These are phyloP conservation scores for Mesaphorura yosii DNA, from an alignment of 1,140 invertebrate genomes.

Conservation along the genomic window DNA sequence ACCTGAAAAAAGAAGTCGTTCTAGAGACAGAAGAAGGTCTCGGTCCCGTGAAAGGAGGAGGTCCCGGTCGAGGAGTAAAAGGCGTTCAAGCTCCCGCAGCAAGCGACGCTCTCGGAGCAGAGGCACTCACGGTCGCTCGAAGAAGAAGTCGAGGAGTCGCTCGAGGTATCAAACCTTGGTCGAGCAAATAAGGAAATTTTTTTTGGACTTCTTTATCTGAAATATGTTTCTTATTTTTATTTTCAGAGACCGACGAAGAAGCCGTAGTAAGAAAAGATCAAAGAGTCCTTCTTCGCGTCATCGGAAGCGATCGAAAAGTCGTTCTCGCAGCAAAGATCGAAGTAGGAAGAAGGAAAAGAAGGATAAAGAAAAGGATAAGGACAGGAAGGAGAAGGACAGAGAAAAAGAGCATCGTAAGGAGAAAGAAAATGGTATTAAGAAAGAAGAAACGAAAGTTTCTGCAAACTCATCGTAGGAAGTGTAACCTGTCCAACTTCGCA, in stretches of 20 bases:
- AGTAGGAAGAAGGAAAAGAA: slow-evolving; percentile 37
- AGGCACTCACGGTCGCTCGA: background rate
- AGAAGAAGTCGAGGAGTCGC: too few relatives aligned
- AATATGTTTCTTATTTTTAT: background rate
- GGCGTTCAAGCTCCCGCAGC: slow-evolving; percentile 31
- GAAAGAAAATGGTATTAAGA: slow-evolving; percentile 11
- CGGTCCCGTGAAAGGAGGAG: slow-evolving; percentile 28
- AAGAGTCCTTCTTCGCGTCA: too few relatives aligned
- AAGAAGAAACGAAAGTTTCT: slow-evolving; percentile 16
- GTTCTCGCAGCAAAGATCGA: slow-evolving; percentile 34
- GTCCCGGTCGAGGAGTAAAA: slow-evolving; percentile 45
- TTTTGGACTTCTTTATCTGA: background rate
- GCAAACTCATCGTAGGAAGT: too few relatives aligned
- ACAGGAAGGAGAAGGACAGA: slow-evolving; percentile 25
- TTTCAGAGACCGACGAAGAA: slow-evolving; percentile 12
- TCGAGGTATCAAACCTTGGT: slow-evolving; percentile 12
- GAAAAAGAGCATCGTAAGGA: slow-evolving; percentile 22
- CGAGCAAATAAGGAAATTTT: background rate
- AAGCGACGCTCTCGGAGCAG: background rate
- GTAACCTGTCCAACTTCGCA: too few relatives aligned
- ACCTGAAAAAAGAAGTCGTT: slow-evolving; percentile 61
- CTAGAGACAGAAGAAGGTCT: slow-evolving; percentile 35
- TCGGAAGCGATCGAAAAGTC: too few relatives aligned
- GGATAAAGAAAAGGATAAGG: slow-evolving; percentile 22
- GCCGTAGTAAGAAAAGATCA: slow-evolving; percentile 17